Base-by-base conservation (phyloP, 2,797 vertebrate species). In the Cottoperca gobio region DNA sequence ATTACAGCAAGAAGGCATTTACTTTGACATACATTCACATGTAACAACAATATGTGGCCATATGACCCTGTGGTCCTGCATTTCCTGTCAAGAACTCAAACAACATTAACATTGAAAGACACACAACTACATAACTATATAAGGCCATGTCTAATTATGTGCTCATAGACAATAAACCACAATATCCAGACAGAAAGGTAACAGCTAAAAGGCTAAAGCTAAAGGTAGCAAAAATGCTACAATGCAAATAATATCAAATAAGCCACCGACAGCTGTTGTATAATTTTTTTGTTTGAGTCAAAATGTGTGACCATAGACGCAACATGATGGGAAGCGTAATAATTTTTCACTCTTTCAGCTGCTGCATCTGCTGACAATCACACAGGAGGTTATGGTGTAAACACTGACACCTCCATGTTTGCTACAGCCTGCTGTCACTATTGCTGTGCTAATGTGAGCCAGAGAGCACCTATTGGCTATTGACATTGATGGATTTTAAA, bases 341-440 rank as follows among this genome's bases (percentile, higher is more conserved):
- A 0, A 12, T 59, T 57, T 45, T 55, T 63, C 31, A 14, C 50
- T 69, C 28, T 42, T 48, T 79, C 62, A 46, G 69, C 49, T 58
- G 43, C 63, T 60, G n/a, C 62, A 62, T 74, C 65, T 63, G 72
- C 59, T 69, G 75, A 72, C 65, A 63, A 52, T 42, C 46, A 9
- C 60, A 60, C 40, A 19, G 40, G 39, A 69, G 52, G 26, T 63
- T 66, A 23, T 17, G 58, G 26, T 71, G 49, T 64, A 60, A 78
- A 70, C 49, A 75, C 62, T 16, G 14, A 12, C 6, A 8, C 24
- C 17, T 54, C 61, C 33, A n/a, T 43, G 42, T 73, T 85, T 45
- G 16, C 45, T 17, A 4, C 52, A 31, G 10, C 53, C 63, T 73
- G 71, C 37, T 58, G 68, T 66, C 62, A 26, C 2, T 9, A 43